Percentiles rank a stretch among this genome's conserved stretches.
Evolutionary conservation across 2,797 vertebrate species (phyloP).

Genomic region (Discoglossus pictus): DNA sequence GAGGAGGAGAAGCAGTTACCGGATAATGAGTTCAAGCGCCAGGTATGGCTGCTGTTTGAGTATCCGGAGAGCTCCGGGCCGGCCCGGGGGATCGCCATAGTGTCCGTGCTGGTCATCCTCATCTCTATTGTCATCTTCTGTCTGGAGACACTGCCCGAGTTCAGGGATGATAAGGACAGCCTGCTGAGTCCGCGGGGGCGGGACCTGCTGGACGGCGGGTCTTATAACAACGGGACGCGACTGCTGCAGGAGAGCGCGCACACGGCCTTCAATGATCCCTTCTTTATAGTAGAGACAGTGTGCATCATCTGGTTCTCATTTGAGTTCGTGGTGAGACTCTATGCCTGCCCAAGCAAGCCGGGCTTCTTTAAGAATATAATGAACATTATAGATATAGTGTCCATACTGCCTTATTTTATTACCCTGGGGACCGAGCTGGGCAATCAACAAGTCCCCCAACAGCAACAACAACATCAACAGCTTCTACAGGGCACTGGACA

Average conservation of each 20-base stretch:
- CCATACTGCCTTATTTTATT: conserved; percentile 99
- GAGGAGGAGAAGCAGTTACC: conserved; percentile 93
- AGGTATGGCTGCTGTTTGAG: conserved; percentile 97
- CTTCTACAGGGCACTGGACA: conserved; percentile 54
- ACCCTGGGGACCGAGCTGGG: conserved; percentile 95
- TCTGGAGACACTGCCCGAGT: conserved; percentile 96
- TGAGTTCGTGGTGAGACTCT: conserved; percentile 95
- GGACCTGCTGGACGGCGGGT: conserved; percentile 54
- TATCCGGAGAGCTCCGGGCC: conserved; percentile 96
- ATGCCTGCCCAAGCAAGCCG: conserved; percentile 92
- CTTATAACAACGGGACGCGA: conserved; percentile 73
- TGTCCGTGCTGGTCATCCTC: conserved; percentile 95
- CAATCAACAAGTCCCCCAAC: conserved; percentile 76
- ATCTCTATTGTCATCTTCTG: conserved; percentile 99
- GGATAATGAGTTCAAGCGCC: conserved; percentile 94
- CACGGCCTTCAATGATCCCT: conserved; percentile 96
- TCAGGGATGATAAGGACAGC: conserved; percentile 86
- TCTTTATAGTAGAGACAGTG: conserved; percentile 97
- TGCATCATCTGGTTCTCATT: conserved; percentile 99
- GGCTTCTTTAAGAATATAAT: conserved; percentile 97
- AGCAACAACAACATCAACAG: background rate
- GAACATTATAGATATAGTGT: conserved; percentile 98
- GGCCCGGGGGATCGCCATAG: conserved; percentile 93
- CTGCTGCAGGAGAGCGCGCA: conserved; percentile 71
- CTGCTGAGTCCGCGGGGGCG: conserved; percentile 60